phyloP scores from a whole-genome alignment of 2,797 vertebrate genomes.

The Sebastes hopkinsi region DNA sequence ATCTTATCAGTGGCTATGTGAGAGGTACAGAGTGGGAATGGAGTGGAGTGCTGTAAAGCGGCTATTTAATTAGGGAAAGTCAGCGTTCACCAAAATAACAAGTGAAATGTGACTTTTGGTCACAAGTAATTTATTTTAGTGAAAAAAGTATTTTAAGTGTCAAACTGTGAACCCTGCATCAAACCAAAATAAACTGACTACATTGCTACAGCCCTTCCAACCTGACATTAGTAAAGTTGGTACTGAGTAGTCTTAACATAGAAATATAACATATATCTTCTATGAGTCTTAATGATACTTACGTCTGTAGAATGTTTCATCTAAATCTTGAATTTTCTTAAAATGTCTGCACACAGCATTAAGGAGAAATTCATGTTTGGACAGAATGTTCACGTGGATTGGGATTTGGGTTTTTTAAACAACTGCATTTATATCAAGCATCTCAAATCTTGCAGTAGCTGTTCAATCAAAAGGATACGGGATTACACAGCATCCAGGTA shows the following conservation, averaged over 20 bases:
- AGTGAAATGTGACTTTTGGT: background rate
- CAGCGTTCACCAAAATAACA: background rate
- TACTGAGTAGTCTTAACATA: background rate
- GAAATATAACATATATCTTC: no score
- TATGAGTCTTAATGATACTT: constrained; percentile 65
- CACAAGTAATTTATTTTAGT: background rate
- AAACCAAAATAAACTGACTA: background rate
- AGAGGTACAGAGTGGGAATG: background rate
- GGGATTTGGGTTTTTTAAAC: background rate
- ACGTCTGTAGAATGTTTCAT: constrained; percentile 93
- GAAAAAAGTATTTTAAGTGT: background rate
- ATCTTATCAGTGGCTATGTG: background rate
- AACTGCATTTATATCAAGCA: background rate
- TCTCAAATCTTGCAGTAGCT: background rate
- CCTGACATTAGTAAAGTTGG: background rate
- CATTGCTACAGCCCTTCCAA: background rate
- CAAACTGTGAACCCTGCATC: background rate
- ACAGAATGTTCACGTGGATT: background rate
- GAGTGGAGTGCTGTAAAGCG: background rate
- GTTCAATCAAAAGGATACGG: constrained; percentile 88
- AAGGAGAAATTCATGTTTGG: constrained; percentile 36
- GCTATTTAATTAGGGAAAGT: background rate
- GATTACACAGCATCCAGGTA: constrained; percentile 88
- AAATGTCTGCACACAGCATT: constrained; percentile 84
- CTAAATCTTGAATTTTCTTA: constrained; percentile 95